Conservation (phyloP, 30 jellyfish, hydroid and myxozoan genomes). For the Aurelia coerulea region DNA sequence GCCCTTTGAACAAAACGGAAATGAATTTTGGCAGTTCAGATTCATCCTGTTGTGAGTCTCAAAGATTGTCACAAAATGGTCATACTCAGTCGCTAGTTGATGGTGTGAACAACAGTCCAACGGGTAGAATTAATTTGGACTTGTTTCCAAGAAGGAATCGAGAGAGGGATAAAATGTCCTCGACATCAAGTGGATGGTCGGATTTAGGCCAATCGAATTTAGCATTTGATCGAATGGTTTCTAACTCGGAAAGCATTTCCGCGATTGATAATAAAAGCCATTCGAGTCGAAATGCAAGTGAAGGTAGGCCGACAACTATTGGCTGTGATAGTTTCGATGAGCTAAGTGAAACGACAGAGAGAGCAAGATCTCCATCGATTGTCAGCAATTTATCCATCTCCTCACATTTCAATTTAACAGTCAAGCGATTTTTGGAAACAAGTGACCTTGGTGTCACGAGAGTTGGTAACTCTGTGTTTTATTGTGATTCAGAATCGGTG, state of each 20-base stretch:
- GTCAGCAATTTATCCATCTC: constrained; percentile 34
- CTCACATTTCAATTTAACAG: constrained; percentile 31
- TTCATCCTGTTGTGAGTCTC: neutral
- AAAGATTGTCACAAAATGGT: neutral
- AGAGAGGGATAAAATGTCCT: neutral
- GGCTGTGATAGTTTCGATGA: neutral
- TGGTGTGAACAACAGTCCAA: neutral
- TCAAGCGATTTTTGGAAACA: constrained; percentile 29
- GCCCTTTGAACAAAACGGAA: neutral
- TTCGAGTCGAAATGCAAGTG: neutral
- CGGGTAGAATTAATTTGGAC: neutral
- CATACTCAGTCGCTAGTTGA: neutral
- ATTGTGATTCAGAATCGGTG: neutral
- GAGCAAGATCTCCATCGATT: constrained; percentile 10
- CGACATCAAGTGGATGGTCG: neutral
- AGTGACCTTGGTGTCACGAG: constrained; percentile 1
- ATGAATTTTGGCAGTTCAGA: neutral
- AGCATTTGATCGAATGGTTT: neutral
- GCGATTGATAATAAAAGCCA: neutral
- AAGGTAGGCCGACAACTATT: neutral
- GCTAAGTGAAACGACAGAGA: neutral
- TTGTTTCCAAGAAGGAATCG: neutral
- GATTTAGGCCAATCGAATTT: constrained; percentile 3
- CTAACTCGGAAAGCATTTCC: neutral
- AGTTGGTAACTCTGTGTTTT: constrained; percentile 31